Conservation (phyloP, 2,888 invertebrate species). For the Periphyllus acericola region DNA sequence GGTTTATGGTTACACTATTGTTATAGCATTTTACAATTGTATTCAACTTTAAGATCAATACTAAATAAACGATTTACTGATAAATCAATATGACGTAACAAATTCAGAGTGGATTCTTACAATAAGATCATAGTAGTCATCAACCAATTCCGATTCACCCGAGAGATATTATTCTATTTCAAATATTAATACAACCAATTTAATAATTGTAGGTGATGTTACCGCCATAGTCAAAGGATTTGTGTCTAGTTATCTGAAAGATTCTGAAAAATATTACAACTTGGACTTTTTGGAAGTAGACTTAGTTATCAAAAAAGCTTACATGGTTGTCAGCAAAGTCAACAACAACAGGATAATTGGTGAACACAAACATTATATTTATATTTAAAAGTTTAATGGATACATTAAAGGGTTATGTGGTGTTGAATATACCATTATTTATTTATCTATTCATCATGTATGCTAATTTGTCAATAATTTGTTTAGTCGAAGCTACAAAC, state of each 20-base stretch:
- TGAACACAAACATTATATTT: constrained; percentile 12
- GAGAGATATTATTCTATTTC: no score
- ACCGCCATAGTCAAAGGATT: constrained; percentile 73
- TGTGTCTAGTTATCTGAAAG: constrained; percentile 68
- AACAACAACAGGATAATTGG: constrained; percentile 77
- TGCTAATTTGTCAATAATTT: neutral
- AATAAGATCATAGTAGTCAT: no score
- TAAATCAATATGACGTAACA: no score
- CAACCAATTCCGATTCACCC: no score
- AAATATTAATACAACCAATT: neutral
- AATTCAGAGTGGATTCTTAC: no score
- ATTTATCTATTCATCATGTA: neutral
- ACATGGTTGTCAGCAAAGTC: constrained; percentile 75
- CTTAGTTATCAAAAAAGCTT: constrained; percentile 73
- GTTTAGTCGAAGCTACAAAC: constrained; percentile 77
- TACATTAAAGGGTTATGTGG: no score
- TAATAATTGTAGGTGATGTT: constrained; percentile 70
- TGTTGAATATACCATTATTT: neutral
- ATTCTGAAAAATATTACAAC: constrained; percentile 71
- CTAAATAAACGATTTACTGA: no score
- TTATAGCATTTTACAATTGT: no score
- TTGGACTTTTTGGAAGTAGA: constrained; percentile 74
- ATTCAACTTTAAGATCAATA: no score
- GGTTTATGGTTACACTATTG: no score
- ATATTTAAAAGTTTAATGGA: neutral